Percentiles rank a stretch among this genome's conserved stretches.
phyloP scores from a whole-genome alignment of 2,113 vertebrate genomes.

The Hylia prasina region DNA sequence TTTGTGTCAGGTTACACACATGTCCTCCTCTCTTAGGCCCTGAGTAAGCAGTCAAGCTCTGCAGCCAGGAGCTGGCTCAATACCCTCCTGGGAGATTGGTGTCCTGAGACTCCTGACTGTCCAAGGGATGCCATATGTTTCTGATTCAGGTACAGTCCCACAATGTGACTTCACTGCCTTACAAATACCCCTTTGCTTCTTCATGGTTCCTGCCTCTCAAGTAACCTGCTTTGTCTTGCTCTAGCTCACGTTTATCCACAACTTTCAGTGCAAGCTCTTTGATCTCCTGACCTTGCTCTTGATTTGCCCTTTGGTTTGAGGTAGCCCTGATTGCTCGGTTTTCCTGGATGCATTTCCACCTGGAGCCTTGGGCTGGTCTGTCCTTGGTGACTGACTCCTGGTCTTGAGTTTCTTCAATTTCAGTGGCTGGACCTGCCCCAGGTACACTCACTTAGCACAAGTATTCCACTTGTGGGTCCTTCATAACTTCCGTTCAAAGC shows the following conservation, averaged over 20 bases:
- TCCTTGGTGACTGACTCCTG: background rate
- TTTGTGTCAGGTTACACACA: background rate
- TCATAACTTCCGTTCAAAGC: background rate
- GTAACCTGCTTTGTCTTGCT: background rate
- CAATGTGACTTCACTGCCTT: background rate
- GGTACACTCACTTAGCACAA: background rate
- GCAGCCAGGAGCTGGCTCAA: background rate
- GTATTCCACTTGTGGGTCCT: conserved; percentile 10
- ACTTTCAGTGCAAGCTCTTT: background rate
- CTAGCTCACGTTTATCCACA: background rate
- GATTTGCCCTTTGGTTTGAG: background rate
- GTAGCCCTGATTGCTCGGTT: background rate
- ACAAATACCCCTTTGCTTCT: background rate
- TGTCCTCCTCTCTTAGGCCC: background rate
- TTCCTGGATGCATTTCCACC: background rate
- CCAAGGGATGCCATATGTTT: background rate
- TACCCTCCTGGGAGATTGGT: background rate
- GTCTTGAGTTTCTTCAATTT: background rate
- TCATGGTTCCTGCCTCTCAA: background rate
- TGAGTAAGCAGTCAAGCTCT: background rate
- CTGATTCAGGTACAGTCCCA: background rate
- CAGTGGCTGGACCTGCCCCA: background rate
- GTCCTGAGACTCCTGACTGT: background rate
- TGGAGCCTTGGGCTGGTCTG: background rate
- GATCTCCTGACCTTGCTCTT: background rate